Conservation (phyloP, 1,140 invertebrate genomes). For the Portunus trituberculatus region DNA sequence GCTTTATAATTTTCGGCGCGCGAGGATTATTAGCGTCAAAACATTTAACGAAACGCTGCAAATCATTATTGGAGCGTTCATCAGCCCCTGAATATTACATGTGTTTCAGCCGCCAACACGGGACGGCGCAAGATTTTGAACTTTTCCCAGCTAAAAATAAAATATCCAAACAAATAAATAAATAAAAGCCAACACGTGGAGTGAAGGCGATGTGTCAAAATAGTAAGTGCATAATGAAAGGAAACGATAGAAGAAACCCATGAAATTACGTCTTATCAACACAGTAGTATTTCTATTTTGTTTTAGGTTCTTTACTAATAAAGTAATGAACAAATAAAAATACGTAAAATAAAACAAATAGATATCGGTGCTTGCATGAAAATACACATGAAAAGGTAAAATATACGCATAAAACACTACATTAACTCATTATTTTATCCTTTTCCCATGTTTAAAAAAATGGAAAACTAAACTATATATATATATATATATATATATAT, state of each 20-base stretch:
- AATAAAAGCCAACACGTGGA: no score
- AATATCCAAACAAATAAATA: no score
- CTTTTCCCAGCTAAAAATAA: not conserved
- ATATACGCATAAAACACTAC: no score
- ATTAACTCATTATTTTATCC: not conserved
- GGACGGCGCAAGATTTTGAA: not conserved
- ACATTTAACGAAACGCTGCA: conserved; percentile 22
- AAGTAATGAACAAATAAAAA: not conserved
- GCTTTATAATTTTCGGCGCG: conserved; percentile 21
- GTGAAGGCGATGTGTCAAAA: no score
- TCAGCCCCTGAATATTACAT: conserved; percentile 1
- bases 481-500: conserved; percentile 55
- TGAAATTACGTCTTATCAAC: no score
- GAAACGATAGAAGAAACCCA: no score
- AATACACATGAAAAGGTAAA: conserved; percentile 30
- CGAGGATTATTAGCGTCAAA: conserved; percentile 22
- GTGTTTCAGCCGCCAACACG: not conserved
- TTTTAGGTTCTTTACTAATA: not conserved
- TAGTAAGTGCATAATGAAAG: no score
- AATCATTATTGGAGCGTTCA: conserved; percentile 22
- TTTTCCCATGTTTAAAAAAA: conserved; percentile 31
- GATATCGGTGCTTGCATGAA: not conserved
- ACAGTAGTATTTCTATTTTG: not conserved
- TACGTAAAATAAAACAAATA: not conserved
- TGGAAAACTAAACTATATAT: no score